These are phyloP conservation scores for Dendrocincla fuliginosa DNA, from an alignment of 2,797 vertebrate species.

Conservation along the genomic window DNA sequence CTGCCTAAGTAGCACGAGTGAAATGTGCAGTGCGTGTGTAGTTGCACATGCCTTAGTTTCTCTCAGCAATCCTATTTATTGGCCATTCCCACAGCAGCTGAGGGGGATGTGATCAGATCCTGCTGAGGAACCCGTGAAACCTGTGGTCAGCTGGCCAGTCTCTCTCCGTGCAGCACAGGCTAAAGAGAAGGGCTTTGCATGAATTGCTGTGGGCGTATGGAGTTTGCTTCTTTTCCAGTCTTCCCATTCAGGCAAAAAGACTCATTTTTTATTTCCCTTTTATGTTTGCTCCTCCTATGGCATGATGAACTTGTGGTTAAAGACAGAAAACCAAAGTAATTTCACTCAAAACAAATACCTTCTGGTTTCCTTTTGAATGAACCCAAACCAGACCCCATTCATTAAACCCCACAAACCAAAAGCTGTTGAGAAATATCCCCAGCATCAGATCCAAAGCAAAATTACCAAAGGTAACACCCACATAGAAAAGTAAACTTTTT, in stretches of 20 bases:
- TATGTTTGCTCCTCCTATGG: slow-evolving; percentile 27
- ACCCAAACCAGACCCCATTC: background rate
- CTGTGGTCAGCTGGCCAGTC: background rate
- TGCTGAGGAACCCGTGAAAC: background rate
- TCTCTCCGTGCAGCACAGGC: background rate
- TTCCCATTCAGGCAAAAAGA: slow-evolving; percentile 32
- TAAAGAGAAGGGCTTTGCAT: background rate
- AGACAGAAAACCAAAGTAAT: background rate
- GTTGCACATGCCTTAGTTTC: background rate
- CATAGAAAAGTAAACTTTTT: background rate
- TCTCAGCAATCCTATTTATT: background rate
- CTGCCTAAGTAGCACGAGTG: background rate
- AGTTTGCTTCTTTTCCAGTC: background rate
- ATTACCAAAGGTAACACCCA: background rate
- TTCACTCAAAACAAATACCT: background rate
- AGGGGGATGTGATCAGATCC: background rate
- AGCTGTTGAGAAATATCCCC: background rate
- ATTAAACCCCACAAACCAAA: background rate
- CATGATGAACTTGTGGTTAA: background rate
- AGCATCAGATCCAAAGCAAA: background rate
- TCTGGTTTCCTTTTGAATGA: slow-evolving; percentile 30
- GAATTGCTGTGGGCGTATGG: background rate
- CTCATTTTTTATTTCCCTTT: slow-evolving; percentile 50
- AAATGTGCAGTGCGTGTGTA: fast-evolving
- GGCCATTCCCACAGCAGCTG: background rate